phyloP scores from a whole-genome alignment of 1,140 invertebrate species.

The Archivesica marissinica region DNA sequence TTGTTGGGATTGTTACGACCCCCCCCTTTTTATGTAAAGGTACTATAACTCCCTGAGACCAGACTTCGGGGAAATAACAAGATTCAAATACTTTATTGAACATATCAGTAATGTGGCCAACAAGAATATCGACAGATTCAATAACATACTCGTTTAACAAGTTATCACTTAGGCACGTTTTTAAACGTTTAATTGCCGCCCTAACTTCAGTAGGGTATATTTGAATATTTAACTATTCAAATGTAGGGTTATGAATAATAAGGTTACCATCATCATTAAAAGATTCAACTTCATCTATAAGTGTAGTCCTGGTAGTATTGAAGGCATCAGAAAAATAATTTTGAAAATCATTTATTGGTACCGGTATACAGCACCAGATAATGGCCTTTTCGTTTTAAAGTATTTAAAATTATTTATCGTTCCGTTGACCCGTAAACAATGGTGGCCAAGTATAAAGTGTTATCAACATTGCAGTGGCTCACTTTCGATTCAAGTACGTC shows the following conservation, averaged over 20 bases:
- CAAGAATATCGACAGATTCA: conserved; percentile 7
- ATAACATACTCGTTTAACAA: conserved; percentile 21
- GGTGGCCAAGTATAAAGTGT: too few species aligned
- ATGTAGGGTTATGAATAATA: background rate
- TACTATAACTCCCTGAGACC: conserved; percentile 27
- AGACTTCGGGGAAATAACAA: background rate
- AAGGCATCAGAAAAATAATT: background rate
- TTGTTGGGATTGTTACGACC: background rate
- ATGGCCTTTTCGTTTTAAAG: too few species aligned
- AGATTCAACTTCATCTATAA: background rate
- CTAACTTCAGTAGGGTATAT: background rate
- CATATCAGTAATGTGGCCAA: background rate
- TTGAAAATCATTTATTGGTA: too few species aligned
- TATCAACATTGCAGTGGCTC: too few species aligned
- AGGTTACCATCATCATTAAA: background rate
- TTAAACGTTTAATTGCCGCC: background rate
- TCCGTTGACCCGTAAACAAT: too few species aligned
- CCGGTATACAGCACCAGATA: too few species aligned
- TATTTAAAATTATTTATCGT: too few species aligned
- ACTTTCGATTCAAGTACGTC: too few species aligned
- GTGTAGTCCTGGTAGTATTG: background rate
- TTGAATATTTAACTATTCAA: background rate
- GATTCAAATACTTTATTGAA: conserved; percentile 15
- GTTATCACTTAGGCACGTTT: background rate
- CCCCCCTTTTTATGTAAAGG: conserved; percentile 34